A percentile compares a stretch with the other conserved stretches of the same genome.
Evolutionary conservation across 2,888 invertebrate genomes (phyloP).

Genomic region (Polydrusus tereticollis): DNA sequence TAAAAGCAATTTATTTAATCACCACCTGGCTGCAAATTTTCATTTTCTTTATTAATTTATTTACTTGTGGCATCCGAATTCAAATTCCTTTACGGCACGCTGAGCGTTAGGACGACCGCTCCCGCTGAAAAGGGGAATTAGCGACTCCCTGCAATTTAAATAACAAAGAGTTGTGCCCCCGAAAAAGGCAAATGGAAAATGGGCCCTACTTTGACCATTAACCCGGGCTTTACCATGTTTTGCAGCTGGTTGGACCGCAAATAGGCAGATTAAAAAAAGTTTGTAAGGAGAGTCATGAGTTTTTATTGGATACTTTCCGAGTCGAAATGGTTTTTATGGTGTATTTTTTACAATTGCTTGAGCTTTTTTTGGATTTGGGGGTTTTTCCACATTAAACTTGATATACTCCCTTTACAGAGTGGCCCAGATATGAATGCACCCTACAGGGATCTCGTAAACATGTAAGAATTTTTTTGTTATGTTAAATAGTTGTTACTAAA

Average conservation of each 20-base stretch:
- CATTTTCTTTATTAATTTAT: constrained; percentile 49
- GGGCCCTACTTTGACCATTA: constrained; percentile 48
- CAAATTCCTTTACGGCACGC: constrained; percentile 41
- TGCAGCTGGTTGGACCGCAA: constrained; percentile 44
- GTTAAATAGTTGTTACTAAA: no score
- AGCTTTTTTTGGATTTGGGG: not conserved
- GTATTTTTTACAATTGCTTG: not conserved
- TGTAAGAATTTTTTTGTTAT: no score
- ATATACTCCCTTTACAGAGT: no score
- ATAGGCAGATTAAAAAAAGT: constrained; percentile 41
- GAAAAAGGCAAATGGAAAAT: constrained; percentile 45
- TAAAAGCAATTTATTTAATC: constrained; percentile 38
- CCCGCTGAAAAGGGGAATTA: constrained; percentile 37
- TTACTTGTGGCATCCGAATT: constrained; percentile 48
- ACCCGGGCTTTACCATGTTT: constrained; percentile 48
- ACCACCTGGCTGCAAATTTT: constrained; percentile 46
- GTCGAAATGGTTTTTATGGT: not conserved
- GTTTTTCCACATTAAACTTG: no score
- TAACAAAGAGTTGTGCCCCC: constrained; percentile 39
- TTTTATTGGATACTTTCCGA: constrained; percentile 23
- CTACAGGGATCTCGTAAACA: no score
- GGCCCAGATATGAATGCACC: no score
- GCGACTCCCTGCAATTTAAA: constrained; percentile 43
- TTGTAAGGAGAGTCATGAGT: constrained; percentile 20
- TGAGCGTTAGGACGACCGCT: constrained; percentile 5